Evolutionary conservation across 1,140 invertebrate genomes (phyloP), one percentile per base, ranked within the genome.

Genomic region (Zaprionus davidi): DNA sequence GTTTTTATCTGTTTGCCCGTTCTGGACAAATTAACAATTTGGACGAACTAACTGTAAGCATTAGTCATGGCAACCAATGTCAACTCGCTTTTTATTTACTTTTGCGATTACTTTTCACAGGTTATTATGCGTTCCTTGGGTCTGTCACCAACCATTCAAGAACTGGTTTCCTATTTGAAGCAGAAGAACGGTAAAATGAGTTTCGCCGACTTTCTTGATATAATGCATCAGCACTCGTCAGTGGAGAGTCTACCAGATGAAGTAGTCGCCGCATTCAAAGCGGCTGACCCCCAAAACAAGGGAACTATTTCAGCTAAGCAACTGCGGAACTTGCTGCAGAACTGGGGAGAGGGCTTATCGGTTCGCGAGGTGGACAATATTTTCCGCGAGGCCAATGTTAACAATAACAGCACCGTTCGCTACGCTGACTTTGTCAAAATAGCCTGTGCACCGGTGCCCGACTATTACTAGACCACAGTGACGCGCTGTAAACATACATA

Each of bases 381-480:
- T 64, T 98, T 99, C 87, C 94, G 97, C 17, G 98, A 99, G 93
- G 97, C 98, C 0, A 98, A 98, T 92, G 96, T 99, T 5, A 95
- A 95, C 3, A 95, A 96, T 36, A 96, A 95, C 87, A 97, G 97
- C 17, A 95, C 95, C 12, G 96, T 99, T 0, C 96, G 96, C 46
- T 99, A 99, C 91, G 96, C 98, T 84, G 97, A 98, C 90, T 98
- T 99, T 93, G 96, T 99, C 0, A 98, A 98, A 93, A 98, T 98
- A 82, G 96, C 98, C 7, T 97, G 97, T 93, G 98, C 98, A 22
- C 98, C 98, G 5, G 96, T 98, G 17, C 98, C 98, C 24, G 98
- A 99, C 93, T 99, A 99, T 93, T 99, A 98, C 90, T 98, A 77
- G 46, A 28, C 13, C 4, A 5, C 24, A 55, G n/a, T 51, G 31